Evolutionary conservation across 2,888 invertebrate genomes (phyloP).

Genomic region (Tenodera sinensis): DNA sequence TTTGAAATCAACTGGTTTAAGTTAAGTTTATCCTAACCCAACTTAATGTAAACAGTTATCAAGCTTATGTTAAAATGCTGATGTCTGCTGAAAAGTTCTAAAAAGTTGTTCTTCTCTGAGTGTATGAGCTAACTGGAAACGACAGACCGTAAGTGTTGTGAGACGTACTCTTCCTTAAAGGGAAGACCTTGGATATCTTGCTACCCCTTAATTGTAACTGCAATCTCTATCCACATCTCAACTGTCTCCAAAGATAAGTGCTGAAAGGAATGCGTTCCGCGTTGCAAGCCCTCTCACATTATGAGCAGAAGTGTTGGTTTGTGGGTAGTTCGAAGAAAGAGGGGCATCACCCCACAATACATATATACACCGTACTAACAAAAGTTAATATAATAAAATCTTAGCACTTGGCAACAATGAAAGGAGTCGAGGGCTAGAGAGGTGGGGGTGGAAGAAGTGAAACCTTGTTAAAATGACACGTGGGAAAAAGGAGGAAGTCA

Average conservation of each 20-base stretch:
- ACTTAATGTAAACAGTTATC: too few species aligned
- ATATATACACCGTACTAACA: neutral
- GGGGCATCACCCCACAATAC: neutral
- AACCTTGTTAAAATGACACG: slow-evolving; percentile 28
- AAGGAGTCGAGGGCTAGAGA: neutral
- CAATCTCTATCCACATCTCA: neutral
- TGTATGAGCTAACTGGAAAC: neutral
- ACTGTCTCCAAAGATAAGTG: neutral
- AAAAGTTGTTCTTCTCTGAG: too few species aligned
- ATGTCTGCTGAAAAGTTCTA: too few species aligned
- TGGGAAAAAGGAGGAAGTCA: slow-evolving; percentile 15
- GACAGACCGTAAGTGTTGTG: neutral
- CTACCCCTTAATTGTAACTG: neutral
- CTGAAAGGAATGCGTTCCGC: neutral
- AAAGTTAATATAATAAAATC: slow-evolving; percentile 19
- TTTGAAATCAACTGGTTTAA: too few species aligned
- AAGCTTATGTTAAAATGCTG: too few species aligned
- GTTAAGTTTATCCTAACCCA: too few species aligned
- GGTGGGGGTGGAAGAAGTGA: slow-evolving; percentile 1
- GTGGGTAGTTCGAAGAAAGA: neutral
- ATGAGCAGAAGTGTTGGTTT: neutral
- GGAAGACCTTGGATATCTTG: neutral
- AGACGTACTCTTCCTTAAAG: neutral
- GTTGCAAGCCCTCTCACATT: neutral
- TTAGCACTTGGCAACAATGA: slow-evolving; percentile 17